These are phyloP conservation scores for Saxicola maurus DNA, from an alignment of 2,797 vertebrate genomes.

Conservation along the genomic window DNA sequence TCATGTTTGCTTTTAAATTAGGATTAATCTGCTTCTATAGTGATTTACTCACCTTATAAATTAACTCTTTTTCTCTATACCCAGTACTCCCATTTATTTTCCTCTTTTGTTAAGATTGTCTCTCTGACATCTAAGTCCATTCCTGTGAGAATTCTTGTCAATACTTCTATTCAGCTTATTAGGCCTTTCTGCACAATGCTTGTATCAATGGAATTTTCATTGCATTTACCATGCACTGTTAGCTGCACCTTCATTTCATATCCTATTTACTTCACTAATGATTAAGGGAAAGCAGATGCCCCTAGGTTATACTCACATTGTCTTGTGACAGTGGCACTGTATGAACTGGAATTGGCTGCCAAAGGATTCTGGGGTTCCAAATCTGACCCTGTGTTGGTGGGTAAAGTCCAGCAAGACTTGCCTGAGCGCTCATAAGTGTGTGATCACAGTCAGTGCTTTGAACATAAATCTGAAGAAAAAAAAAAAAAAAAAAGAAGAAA, in stretches of 20 bases:
- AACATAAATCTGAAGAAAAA: slow-evolving; percentile 65
- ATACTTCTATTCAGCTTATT: neutral
- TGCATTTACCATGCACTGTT: neutral
- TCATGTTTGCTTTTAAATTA: neutral
- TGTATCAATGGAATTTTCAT: neutral
- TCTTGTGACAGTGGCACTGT: slow-evolving; percentile 65
- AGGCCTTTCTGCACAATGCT: neutral
- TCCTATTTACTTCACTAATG: neutral
- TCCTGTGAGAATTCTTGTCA: neutral
- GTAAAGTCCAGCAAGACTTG: slow-evolving; percentile 70
- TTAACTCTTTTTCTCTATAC: neutral
- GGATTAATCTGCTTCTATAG: neutral
- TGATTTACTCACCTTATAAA: neutral
- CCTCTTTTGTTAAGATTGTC: neutral
- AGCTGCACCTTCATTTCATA: neutral
- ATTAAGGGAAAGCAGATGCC: neutral
- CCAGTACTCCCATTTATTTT: neutral
- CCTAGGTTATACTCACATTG: slow-evolving; percentile 53
- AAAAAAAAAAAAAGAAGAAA: neutral
- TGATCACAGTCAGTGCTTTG: slow-evolving; percentile 76
- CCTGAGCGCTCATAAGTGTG: slow-evolving; percentile 73
- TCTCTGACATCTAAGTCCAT: neutral
- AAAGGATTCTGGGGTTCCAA: slow-evolving; percentile 68
- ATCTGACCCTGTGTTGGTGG: slow-evolving; percentile 23
- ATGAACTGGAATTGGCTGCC: slow-evolving; percentile 77